phyloP scores from a whole-genome alignment of 2,797 vertebrate genomes.

The Chaenodraco wilsoni region DNA sequence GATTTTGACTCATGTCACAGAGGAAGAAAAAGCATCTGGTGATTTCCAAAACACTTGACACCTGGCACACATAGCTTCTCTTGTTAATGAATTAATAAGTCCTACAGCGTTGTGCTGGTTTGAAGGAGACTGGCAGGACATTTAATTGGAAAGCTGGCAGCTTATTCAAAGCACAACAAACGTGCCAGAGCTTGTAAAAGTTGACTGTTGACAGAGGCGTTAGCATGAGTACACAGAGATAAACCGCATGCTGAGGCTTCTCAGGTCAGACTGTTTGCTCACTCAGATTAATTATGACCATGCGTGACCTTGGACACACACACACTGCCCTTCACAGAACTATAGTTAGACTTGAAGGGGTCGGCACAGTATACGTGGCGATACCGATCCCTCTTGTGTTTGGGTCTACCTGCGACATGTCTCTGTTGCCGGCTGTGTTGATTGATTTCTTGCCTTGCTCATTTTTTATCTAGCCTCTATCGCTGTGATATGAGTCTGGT shows the following conservation, averaged over 20 bases:
- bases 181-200: slow-evolving; percentile 64
- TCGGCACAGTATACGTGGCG: slow-evolving; percentile 27
- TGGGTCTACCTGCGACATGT: slow-evolving; percentile 9
- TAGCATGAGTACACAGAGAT: slow-evolving; percentile 67
- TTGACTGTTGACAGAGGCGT: slow-evolving; percentile 68
- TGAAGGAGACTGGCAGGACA: slow-evolving; percentile 55
- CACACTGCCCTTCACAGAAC: slow-evolving; percentile 48
- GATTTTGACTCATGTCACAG: slow-evolving; percentile 27
- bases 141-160: slow-evolving; percentile 74
- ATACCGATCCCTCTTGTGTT: slow-evolving; percentile 16
- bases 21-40: neutral
- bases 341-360: slow-evolving; percentile 43
- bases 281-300: slow-evolving; percentile 63
- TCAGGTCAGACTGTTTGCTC: slow-evolving; percentile 66
- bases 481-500: neutral
- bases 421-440: slow-evolving; percentile 1
- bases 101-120: slow-evolving; percentile 38
- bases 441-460: slow-evolving; percentile 11
- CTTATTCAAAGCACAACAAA: slow-evolving; percentile 68
- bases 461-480: slow-evolving; percentile 4
- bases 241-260: slow-evolving; percentile 57
- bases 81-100: slow-evolving; percentile 57
- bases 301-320: slow-evolving; percentile 53
- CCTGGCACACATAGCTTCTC: slow-evolving; percentile 34
- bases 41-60: slow-evolving; percentile 44